Percentiles rank a stretch among this genome's conserved stretches.
Evolutionary conservation across 1,140 invertebrate genomes (phyloP).

Genomic region (Bradysia coprophila): DNA sequence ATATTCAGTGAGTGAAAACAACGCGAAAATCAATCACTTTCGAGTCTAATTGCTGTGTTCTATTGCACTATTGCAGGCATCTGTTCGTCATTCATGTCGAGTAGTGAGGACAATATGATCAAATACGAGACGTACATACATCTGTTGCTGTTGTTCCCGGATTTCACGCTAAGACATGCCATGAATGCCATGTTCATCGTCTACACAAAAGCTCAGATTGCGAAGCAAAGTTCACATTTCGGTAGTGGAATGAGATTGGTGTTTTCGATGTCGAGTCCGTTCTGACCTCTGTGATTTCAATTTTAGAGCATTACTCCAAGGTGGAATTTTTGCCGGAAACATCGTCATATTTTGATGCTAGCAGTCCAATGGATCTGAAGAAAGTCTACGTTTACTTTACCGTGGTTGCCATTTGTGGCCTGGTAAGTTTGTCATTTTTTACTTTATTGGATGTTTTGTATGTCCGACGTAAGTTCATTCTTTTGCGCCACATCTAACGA

Average conservation of each 20-base stretch:
- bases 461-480: no score
- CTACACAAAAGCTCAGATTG: background rate
- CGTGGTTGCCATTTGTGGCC: background rate
- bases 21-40: background rate
- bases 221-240: background rate
- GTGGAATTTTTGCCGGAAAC: background rate
- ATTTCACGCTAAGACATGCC: slow-evolving; percentile 19
- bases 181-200: background rate
- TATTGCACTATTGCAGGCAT: slow-evolving; percentile 11
- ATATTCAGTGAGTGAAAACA: slow-evolving; percentile 12
- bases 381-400: background rate
- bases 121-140: slow-evolving; percentile 12
- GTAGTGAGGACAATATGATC: slow-evolving; percentile 12
- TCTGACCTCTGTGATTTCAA: background rate
- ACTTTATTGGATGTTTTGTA: no score
- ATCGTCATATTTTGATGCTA: background rate
- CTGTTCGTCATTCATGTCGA: slow-evolving; percentile 15
- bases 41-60: background rate
- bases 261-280: background rate
- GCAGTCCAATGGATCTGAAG: background rate
- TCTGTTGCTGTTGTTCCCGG: slow-evolving; percentile 15
- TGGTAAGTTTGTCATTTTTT: background rate
- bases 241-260: background rate
- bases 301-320: background rate
- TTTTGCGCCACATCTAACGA: no score